Percentiles rank a stretch among this genome's conserved stretches.
These are phyloP conservation scores for Oopsacas minuta DNA, from an alignment of 37 sponge, comb jelly and placozoan genomes.

Conservation along the genomic window DNA sequence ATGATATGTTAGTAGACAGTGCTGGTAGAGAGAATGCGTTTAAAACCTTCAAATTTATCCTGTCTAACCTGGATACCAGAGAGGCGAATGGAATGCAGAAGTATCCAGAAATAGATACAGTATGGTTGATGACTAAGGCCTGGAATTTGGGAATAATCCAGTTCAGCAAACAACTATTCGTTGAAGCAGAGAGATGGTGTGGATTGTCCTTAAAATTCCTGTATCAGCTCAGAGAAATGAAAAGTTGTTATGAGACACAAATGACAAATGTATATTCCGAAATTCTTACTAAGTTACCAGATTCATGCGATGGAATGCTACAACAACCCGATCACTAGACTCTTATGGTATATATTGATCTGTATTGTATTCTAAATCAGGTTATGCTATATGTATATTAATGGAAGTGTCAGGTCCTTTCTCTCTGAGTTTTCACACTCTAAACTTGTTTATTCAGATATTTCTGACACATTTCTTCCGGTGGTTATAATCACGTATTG, in stretches of 20 bases:
- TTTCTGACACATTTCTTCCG: no score
- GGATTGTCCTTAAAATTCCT: conserved; percentile 62
- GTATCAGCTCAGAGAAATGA: conserved; percentile 40
- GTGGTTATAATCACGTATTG: no score
- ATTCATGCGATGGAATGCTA: neutral
- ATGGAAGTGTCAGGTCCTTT: no score
- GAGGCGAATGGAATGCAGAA: neutral
- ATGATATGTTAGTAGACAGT: neutral
- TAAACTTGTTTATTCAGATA: no score
- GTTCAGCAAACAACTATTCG: conserved; percentile 54
- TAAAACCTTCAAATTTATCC: neutral
- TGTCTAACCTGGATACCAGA: neutral
- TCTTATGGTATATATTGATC: neutral
- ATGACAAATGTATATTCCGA: conserved; percentile 51
- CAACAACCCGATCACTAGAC: neutral
- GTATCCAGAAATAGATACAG: conserved; percentile 72
- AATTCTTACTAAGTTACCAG: conserved; percentile 33
- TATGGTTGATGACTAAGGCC: conserved; percentile 71
- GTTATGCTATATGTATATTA: no score
- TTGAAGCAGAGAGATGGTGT: conserved; percentile 81
- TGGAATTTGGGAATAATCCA: conserved; percentile 77
- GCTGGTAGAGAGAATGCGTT: neutral
- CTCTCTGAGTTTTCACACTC: no score
- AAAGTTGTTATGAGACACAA: conserved; percentile 47
- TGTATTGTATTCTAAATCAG: no score